Percentiles rank a stretch among this genome's conserved stretches.
Evolutionary conservation across 2,113 vertebrate genomes (phyloP).

Genomic region (Rhineura floridana): DNA sequence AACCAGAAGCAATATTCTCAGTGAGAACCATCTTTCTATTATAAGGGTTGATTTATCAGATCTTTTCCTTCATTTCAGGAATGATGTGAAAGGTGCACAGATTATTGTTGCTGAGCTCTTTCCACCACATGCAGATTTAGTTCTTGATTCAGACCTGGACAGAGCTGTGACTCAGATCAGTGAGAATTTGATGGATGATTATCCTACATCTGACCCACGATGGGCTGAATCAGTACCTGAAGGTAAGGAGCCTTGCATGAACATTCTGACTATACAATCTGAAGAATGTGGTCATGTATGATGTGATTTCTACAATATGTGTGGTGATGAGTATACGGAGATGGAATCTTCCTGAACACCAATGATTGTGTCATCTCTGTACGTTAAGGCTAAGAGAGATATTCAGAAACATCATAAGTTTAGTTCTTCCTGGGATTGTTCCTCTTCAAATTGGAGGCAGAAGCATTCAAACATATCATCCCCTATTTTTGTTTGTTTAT

Average conservation of each 20-base stretch:
- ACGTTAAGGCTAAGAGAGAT: background rate
- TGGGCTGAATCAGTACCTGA: slow-evolving; percentile 97
- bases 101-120: slow-evolving; percentile 86
- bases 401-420: background rate
- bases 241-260: slow-evolving; percentile 72
- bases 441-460: background rate
- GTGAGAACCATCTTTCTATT: too few species aligned
- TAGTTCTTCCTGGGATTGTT: background rate
- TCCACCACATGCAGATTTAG: slow-evolving; percentile 72
- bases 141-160: slow-evolving; percentile 83
- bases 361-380: background rate
- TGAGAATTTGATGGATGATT: slow-evolving; percentile 93
- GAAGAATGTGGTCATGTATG: background rate
- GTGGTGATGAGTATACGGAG: too few species aligned
- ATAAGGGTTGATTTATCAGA: background rate
- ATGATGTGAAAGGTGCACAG: slow-evolving; percentile 87
- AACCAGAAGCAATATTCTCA: too few species aligned
- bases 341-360: background rate
- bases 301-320: background rate
- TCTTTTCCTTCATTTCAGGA: slow-evolving; percentile 74
- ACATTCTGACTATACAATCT: too few species aligned
- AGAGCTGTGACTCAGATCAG: slow-evolving; percentile 86
- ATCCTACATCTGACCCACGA: slow-evolving; percentile 93
- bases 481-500: background rate
- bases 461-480: too few species aligned